Percentiles rank a stretch among this genome's conserved stretches.
Conservation (phyloP, 2,113 vertebrate genomes). For the Hippoglossus stenolepis region DNA sequence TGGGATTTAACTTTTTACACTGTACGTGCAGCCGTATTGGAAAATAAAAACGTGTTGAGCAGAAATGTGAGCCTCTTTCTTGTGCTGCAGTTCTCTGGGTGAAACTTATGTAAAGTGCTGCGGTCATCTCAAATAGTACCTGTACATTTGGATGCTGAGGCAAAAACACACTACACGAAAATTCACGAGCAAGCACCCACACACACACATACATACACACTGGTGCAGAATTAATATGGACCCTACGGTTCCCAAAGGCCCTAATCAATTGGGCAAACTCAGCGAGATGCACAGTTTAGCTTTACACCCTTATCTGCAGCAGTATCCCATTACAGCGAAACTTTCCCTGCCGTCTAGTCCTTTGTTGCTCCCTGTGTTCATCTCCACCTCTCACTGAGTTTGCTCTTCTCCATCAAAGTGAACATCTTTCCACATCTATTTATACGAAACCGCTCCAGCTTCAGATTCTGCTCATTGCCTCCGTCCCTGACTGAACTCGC, state of each 20-base stretch:
- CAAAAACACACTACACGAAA: conserved; percentile 33
- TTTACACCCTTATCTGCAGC: conserved; percentile 50
- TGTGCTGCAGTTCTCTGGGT: conserved; percentile 45
- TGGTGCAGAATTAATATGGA: conserved; percentile 51
- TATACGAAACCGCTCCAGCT: not conserved
- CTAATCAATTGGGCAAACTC: conserved; percentile 70
- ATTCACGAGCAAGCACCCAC: not conserved
- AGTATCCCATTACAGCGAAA: conserved; percentile 41
- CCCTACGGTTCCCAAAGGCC: conserved; percentile 54
- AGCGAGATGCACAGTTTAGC: conserved; percentile 53
- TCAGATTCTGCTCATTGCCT: conserved; percentile 1
- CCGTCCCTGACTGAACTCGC: not conserved
- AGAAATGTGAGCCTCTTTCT: conserved; percentile 18
- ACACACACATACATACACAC: conserved; percentile 13
- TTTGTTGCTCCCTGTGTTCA: conserved; percentile 20
- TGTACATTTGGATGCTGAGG: conserved; percentile 43
- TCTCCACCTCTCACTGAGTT: conserved; percentile 8
- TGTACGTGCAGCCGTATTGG: conserved; percentile 3
- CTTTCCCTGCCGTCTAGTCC: conserved; percentile 31
- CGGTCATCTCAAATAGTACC: conserved; percentile 58
- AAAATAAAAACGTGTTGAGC: conserved; percentile 11
- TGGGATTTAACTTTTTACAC: not conserved
- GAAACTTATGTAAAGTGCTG: conserved; percentile 65
- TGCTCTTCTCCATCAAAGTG: conserved; percentile 6
- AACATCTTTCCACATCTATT: conserved; percentile 1